Base-by-base conservation (phyloP, 2,888 invertebrate species). In the Hesperia comma region DNA sequence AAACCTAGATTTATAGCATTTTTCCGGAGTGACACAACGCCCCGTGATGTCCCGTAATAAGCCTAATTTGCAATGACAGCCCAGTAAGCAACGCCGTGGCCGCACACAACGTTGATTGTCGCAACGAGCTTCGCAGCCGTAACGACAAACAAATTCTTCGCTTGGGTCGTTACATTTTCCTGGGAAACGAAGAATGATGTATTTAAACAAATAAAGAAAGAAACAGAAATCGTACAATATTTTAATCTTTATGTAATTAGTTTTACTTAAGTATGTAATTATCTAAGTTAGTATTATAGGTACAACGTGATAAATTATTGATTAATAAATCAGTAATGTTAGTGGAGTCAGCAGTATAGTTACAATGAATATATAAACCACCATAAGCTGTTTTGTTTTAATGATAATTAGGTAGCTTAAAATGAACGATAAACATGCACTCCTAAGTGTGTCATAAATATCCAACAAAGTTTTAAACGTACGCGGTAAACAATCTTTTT, bases 111-210 rank as follows among this genome's bases (percentile, higher is more conserved):
- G 19, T 0, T 58, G 68, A 1, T 58, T 17, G 40, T 77, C 78
- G 67, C 88, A 88, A 0, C 77, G 74, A 0, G 75, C 74, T 66
- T 88, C 88, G 40, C 90, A 90, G 0, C 87, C 87, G 68, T 85
- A 87, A 0, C 80, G 77, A 70, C 90, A 90, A 0, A 79, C 78
- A 71, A 79, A 90, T 46, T 84, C 85, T 68, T 89, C 90, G 61
- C 83, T 80, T 0, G 75, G 74, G 12, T 77, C 70, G 0, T 69
- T 40, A 68, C 89, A 90, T 72, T 77, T 83, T 40, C 78, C 90
- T 90, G 79, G 0, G 76, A 79, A 55, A 57, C 69, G 40, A 37
- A 61, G 68, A 21, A 49, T 12, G 8, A 37, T 37, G 0, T 37
- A 37, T n/a, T n/a, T n/a, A n/a, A n/a, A n/a, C n/a, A n/a, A n/a